phyloP scores from a whole-genome alignment of 2,888 invertebrate genomes.

The Drosophila colorata region DNA sequence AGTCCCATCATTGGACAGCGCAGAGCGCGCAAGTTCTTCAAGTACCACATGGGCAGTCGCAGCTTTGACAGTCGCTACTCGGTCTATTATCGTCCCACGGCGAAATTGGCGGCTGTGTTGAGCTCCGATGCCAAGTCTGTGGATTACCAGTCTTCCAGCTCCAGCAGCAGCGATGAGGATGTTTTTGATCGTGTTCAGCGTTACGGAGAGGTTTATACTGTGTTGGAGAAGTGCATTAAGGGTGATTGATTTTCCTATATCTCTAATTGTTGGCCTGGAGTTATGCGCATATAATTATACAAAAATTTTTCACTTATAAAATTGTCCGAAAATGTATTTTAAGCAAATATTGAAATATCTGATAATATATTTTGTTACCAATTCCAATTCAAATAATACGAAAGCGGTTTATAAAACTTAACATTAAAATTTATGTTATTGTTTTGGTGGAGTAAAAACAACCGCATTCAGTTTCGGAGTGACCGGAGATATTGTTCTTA shows the following conservation, averaged over 20 bases:
- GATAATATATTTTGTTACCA: not conserved
- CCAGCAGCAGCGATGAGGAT: constrained; percentile 72
- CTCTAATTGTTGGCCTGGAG: too few species aligned
- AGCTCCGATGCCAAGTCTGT: constrained; percentile 2
- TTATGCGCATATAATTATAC: too few species aligned
- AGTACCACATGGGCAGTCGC: constrained; percentile 68
- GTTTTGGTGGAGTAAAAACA: too few species aligned
- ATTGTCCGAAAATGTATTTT: not conserved
- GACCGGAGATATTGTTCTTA: not conserved
- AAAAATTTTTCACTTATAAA: too few species aligned
- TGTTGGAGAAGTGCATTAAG: constrained; percentile 28
- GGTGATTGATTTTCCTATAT: constrained; percentile 25
- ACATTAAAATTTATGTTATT: too few species aligned
- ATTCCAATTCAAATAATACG: not conserved
- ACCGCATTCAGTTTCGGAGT: too few species aligned
- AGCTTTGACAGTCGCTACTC: constrained; percentile 73
- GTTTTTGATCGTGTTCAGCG: constrained; percentile 53
- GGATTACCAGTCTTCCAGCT: constrained; percentile 31
- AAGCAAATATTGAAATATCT: not conserved
- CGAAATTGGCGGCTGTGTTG: constrained; percentile 39
- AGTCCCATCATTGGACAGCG: constrained; percentile 70
- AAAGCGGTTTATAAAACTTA: not conserved
- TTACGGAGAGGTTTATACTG: constrained; percentile 68
- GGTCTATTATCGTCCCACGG: constrained; percentile 77
- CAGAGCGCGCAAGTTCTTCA: constrained; percentile 71